Evolutionary conservation across 2,888 invertebrate species (phyloP).

Genomic region (Drosophila affinis): DNA sequence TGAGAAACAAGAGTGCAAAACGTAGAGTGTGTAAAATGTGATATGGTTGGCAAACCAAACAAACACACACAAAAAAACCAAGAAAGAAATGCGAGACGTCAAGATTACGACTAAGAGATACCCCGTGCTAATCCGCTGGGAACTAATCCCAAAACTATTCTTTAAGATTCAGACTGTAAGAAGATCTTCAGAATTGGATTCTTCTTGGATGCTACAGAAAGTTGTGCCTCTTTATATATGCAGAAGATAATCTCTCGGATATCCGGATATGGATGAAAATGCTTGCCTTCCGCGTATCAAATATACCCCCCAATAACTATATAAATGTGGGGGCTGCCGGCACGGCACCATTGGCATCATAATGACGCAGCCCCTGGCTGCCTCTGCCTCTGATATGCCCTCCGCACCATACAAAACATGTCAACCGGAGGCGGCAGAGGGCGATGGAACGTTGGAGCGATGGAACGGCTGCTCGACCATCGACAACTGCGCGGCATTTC

Average conservation of each 20-base stretch:
- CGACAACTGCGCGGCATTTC: conserved; percentile 56
- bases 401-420: conserved; percentile 48
- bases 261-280: not conserved
- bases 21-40: conserved; percentile 43
- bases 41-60: conserved; percentile 59
- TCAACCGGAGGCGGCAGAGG: conserved; percentile 54
- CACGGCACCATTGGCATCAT: conserved; percentile 4
- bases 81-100: conserved; percentile 19
- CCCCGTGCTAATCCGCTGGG: not conserved
- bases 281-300: not conserved
- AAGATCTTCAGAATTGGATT: not conserved
- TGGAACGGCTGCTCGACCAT: conserved; percentile 31
- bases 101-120: not conserved
- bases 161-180: not conserved
- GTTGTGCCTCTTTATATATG: too few relatives aligned
- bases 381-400: not conserved
- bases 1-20: conserved; percentile 31
- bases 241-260: too few relatives aligned
- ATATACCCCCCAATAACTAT: too few relatives aligned
- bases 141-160: not conserved
- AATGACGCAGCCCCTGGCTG: conserved; percentile 54
- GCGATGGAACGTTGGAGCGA: conserved; percentile 28
- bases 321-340: not conserved
- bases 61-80: conserved; percentile 23
- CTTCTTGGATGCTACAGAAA: too few relatives aligned